phyloP scores from a whole-genome alignment of 92 coral and sea anemone species.

The Micromussa lordhowensis region DNA sequence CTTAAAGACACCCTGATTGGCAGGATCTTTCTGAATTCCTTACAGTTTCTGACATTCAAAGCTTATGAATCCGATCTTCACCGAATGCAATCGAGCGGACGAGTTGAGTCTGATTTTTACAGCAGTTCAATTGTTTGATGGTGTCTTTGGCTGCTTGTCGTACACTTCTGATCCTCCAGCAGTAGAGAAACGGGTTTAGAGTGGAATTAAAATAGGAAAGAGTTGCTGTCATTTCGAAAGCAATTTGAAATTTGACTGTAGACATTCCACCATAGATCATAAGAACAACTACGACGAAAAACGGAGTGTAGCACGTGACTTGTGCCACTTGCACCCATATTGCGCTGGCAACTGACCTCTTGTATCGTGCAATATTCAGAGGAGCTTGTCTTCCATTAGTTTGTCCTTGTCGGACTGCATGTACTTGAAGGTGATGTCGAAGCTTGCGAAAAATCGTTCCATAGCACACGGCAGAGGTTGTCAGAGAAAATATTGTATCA shows the following conservation, averaged over 20 bases:
- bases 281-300: background rate
- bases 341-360: background rate
- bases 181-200: no score
- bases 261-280: no score
- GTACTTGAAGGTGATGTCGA: background rate
- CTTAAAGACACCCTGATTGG: no score
- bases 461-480: background rate
- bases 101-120: no score
- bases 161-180: no score
- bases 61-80: no score
- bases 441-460: background rate
- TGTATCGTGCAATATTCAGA: background rate
- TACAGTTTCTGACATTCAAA: no score
- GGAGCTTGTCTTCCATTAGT: background rate
- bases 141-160: no score
- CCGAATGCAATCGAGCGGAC: no score
- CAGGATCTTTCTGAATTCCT: no score
- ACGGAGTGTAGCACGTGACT: background rate
- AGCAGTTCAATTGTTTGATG: no score
- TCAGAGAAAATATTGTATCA: background rate
- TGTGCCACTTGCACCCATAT: background rate
- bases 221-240: background rate
- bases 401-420: background rate
- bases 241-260: background rate
- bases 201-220: no score